phyloP scores from a whole-genome alignment of 2,113 vertebrate genomes.

The Tetrao urogallus region DNA sequence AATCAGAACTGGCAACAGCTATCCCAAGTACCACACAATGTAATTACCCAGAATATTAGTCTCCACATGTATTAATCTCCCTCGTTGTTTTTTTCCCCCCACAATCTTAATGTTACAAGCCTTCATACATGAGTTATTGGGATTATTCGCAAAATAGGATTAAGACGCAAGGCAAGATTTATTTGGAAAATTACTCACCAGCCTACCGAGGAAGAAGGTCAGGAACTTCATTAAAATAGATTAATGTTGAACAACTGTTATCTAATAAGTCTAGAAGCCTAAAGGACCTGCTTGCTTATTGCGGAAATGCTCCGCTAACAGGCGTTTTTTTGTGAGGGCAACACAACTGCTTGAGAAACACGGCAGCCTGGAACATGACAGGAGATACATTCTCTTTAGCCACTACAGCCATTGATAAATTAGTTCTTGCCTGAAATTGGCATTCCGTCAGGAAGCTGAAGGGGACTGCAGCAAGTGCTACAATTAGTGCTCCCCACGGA shows the following conservation, averaged over 20 bases:
- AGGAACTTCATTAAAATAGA: conserved; percentile 63
- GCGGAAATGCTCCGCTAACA: neutral
- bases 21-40: neutral
- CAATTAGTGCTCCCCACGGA: conserved; percentile 29
- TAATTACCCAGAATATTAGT: neutral
- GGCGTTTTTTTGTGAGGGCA: neutral
- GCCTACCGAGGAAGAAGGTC: conserved; percentile 39
- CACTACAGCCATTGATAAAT: conserved; percentile 37
- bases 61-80: neutral
- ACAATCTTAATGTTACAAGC: accelerated
- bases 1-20: conserved; percentile 24
- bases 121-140: neutral
- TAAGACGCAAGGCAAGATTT: neutral
- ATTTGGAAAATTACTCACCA: conserved; percentile 21
- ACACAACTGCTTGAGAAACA: neutral
- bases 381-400: conserved; percentile 58
- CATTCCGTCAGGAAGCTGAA: conserved; percentile 35
- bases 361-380: conserved; percentile 13
- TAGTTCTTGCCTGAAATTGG: conserved; percentile 44
- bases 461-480: neutral
- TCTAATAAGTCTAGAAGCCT: neutral
- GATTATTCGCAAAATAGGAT: conserved; percentile 62
- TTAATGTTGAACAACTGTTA: conserved; percentile 50
- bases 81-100: too few relatives aligned
- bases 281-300: neutral